These are phyloP conservation scores for Hecatera dysodea DNA, from an alignment of 2,888 invertebrate genomes.

Conservation along the genomic window DNA sequence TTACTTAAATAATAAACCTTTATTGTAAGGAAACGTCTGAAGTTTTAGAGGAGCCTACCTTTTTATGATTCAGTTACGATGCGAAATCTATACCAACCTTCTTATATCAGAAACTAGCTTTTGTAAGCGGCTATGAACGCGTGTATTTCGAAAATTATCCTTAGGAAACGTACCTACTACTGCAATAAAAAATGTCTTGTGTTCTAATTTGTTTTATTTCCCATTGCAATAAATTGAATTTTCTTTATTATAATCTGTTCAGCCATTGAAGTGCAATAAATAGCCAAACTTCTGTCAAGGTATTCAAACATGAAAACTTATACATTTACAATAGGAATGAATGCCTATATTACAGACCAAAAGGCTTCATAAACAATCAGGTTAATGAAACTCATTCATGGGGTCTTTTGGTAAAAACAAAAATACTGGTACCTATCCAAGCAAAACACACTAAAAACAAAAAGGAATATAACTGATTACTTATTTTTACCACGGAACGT, in stretches of 20 bases:
- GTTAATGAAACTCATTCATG: background rate
- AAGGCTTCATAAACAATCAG: background rate
- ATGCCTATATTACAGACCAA: background rate
- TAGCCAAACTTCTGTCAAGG: background rate
- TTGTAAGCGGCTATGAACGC: background rate
- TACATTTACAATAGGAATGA: background rate
- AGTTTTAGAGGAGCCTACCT: background rate
- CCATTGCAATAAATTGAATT: too few relatives aligned
- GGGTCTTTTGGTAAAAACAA: too few relatives aligned
- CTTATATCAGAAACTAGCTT: background rate
- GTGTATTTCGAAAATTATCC: background rate
- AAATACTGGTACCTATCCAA: background rate
- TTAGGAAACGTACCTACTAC: background rate
- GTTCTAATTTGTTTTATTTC: background rate
- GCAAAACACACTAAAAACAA: background rate
- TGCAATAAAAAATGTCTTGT: background rate
- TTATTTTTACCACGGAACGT: background rate
- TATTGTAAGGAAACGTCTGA: background rate
- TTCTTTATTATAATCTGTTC: background rate
- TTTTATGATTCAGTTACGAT: background rate
- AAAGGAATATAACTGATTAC: too few relatives aligned
- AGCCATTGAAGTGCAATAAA: background rate
- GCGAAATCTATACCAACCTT: background rate
- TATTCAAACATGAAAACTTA: background rate
- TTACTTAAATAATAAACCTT: background rate